Base-by-base conservation (phyloP, 2,113 vertebrate species). In the Malurus melanocephalus region DNA sequence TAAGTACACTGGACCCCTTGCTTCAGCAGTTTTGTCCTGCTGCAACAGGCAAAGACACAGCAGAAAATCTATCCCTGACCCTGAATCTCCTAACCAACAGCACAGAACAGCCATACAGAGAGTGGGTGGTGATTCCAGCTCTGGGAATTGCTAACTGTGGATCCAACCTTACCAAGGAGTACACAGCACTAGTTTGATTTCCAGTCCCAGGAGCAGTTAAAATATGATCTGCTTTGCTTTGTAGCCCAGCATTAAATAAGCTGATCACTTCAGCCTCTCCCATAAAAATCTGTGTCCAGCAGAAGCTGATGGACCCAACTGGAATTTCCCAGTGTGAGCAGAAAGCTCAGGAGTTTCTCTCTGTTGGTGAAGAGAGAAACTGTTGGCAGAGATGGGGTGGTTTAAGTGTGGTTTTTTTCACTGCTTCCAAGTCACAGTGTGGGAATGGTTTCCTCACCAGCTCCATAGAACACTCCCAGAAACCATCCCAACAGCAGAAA, bases 1-100 rank as follows among this genome's bases (percentile, higher is more conserved):
- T 16, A 81, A 75, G 20, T 38, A 53, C 0, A 0, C 26, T 20
- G 43, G 22, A 78, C 32, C 7, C 68, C 30, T 52, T 66, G 18
- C 40, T 79, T 72, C 46, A 84, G 46, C 45, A 75, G 24, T 46
- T 82, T 45, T 49, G 46, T 52, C 61, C 71, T 74, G 60, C 64
- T 87, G 56, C 32, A 90, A 49, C 23, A 88, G 10, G 48, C 53
- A 68, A 45, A 84, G 13, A 51, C 24, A 9, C 30, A 78, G 16
- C 1, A 11, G 80, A 28, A 90, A 92, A 85, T 57, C 33, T 49
- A 88, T 32, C 61, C 61, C 74, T 83, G 72, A 33, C 27, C 40
- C 42, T 59, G 11, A 30, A 23, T 26, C 59, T 81, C 71, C 68
- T 87, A 85, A 64, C 30, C 35, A 77, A 77, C 24, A 66, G 65